These are phyloP conservation scores for Ceratina calcarata DNA, from an alignment of 1,140 invertebrate species.

Conservation along the genomic window DNA sequence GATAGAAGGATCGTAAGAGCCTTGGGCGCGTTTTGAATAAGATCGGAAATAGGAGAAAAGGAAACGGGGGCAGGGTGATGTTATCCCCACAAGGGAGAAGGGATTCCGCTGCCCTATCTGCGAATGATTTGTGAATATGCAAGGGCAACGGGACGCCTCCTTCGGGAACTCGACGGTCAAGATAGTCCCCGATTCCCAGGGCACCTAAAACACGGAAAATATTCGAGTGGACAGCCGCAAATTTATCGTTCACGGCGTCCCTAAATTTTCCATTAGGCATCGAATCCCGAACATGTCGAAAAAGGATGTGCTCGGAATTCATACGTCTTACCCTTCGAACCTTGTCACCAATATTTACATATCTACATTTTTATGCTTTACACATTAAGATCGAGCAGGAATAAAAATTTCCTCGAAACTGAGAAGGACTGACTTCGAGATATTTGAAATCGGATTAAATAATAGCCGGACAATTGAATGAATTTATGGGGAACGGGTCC, in stretches of 20 bases:
- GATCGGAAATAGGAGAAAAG: constrained; percentile 55
- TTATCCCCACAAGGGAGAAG: constrained; percentile 57
- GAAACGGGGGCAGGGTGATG: constrained; percentile 58
- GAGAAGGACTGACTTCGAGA: not conserved
- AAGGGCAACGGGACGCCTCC: constrained; percentile 77
- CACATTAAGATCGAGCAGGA: not conserved
- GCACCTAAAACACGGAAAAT: constrained; percentile 79
- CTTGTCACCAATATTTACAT: constrained; percentile 31
- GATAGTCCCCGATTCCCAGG: constrained; percentile 75
- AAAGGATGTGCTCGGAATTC: constrained; percentile 70
- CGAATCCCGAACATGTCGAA: constrained; percentile 68
- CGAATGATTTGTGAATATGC: constrained; percentile 80
- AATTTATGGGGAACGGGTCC: not conserved
- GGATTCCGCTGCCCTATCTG: constrained; percentile 63
- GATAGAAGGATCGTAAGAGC: not conserved
- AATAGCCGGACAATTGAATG: constrained; percentile 5
- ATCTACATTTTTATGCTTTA: constrained; percentile 10
- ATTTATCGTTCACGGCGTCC: constrained; percentile 76
- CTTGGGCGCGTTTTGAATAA: constrained; percentile 59
- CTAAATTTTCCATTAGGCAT: constrained; percentile 80
- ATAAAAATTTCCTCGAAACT: not conserved
- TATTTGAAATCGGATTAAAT: not conserved
- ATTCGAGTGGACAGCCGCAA: constrained; percentile 79
- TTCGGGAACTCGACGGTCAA: constrained; percentile 76
- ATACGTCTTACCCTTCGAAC: constrained; percentile 51